Evolutionary conservation across 1,140 invertebrate species (phyloP), one percentile per base, ranked within the genome.

Genomic region (Drosophila tristis): DNA sequence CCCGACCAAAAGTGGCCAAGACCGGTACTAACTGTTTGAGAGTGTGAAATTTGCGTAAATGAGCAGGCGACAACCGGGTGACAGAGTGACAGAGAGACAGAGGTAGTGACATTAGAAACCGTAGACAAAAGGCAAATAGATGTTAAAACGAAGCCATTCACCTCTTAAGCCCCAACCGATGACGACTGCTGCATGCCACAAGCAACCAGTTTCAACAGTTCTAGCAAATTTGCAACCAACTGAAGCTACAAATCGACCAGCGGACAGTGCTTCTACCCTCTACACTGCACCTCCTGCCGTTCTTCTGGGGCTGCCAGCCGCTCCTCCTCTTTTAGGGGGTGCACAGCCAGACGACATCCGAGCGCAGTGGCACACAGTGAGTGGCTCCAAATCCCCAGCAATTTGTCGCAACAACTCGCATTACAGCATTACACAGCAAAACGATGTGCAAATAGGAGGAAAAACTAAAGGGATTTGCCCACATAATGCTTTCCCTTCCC

Each of bases 391-490:
- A 86, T 85, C 78, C 81, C 81, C 67, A 86, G 78, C 77, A 86
- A 85, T 85, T 85, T 85, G 81, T 85, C 68, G 81, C 77, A 85
- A 86, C 81, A 86, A 80, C 82, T 85, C 81, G 81, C 81, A 85
- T 85, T 85, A 86, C 81, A 85, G 85, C 80, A 86, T 35, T 35
- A 35, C 31, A 35, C 31, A 35, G 35, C 80, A 86, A 86, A 86
- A 86, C 81, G 80, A 85, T 85, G 80, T 80, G 81, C 80, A 85
- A 85, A 85, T 85, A 86, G 80, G 74, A 39, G 45, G 35, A 61
- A 77, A 80, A 85, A 86, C 80, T 85, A 70, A 86, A 80, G 81
- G 80, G 80, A 85, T 74, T 86, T 85, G 43, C 51, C 7, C 35
- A 11, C 67, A 68, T 77, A 85, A 85, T 86, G 77, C 66, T 64